Percentiles rank a stretch among this genome's conserved stretches.
These are phyloP conservation scores for Felis chaus DNA, from an alignment of 2,113 vertebrate genomes.

Conservation along the genomic window DNA sequence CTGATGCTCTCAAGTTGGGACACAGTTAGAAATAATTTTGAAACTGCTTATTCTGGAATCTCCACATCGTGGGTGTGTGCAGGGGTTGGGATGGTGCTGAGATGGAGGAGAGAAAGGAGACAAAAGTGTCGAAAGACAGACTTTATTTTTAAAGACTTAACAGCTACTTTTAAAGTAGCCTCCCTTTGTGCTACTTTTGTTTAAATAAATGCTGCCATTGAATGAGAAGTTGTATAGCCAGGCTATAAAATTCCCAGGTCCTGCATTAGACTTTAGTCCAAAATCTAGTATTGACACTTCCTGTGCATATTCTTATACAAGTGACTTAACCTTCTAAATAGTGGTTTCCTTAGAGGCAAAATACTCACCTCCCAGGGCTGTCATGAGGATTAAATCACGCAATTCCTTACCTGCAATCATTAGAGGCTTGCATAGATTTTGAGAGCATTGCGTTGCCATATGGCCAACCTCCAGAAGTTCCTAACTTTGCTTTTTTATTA, in stretches of 20 bases:
- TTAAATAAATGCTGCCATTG: conserved; percentile 10
- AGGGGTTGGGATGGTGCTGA: neutral
- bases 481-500: neutral
- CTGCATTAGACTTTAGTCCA: neutral
- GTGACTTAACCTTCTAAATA: neutral
- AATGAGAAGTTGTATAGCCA: neutral
- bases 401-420: neutral
- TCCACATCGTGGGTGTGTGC: neutral
- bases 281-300: neutral
- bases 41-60: neutral
- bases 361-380: neutral
- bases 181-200: neutral
- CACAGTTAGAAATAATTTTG: neutral
- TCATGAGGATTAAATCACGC: neutral
- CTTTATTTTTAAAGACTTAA: neutral
- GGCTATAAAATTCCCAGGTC: neutral
- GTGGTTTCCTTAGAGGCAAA: neutral
- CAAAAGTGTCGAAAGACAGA: neutral
- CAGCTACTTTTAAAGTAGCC: neutral
- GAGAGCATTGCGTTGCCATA: neutral
- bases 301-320: neutral
- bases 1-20: neutral
- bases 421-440: neutral
- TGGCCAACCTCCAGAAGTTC: neutral
- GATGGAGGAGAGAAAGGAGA: neutral